phyloP scores from a whole-genome alignment of 2,113 vertebrate species.

The Petrocephalus zakoni region DNA sequence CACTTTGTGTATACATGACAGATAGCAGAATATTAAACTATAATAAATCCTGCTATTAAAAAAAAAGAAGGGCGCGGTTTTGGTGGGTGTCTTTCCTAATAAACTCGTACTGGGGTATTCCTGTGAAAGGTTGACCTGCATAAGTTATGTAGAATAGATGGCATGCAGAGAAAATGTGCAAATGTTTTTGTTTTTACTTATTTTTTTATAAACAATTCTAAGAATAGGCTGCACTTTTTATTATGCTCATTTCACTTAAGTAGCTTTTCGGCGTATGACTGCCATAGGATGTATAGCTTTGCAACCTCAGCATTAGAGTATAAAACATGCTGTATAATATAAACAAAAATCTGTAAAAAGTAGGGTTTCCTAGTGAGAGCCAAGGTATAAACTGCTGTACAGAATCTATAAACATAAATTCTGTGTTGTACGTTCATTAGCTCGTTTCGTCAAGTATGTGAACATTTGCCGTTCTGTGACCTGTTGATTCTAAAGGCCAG shows the following conservation, averaged over 20 bases:
- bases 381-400: slow-evolving; percentile 23
- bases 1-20: background rate
- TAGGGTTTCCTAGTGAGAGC: slow-evolving; percentile 17
- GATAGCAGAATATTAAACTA: slow-evolving; percentile 34
- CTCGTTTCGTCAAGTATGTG: slow-evolving; percentile 67
- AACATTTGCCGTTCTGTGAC: slow-evolving; percentile 61
- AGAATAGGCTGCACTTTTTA: background rate
- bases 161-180: slow-evolving; percentile 18
- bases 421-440: slow-evolving; percentile 66
- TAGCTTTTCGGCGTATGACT: background rate
- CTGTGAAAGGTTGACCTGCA: background rate
- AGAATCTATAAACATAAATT: slow-evolving; percentile 55
- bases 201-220: background rate
- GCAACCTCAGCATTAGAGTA: background rate
- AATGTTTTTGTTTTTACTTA: slow-evolving; percentile 17
- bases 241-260: background rate
- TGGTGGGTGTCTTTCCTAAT: slow-evolving; percentile 54
- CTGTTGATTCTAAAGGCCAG: slow-evolving; percentile 59
- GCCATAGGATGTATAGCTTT: background rate
- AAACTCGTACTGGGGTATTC: slow-evolving; percentile 28
- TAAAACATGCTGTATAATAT: background rate
- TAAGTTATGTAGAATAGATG: slow-evolving; percentile 20
- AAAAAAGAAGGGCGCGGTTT: slow-evolving; percentile 42
- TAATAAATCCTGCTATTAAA: slow-evolving; percentile 98
- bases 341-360: background rate